Evolutionary conservation across 2,888 invertebrate species (phyloP).

Genomic region (Ichneumon xanthorius): DNA sequence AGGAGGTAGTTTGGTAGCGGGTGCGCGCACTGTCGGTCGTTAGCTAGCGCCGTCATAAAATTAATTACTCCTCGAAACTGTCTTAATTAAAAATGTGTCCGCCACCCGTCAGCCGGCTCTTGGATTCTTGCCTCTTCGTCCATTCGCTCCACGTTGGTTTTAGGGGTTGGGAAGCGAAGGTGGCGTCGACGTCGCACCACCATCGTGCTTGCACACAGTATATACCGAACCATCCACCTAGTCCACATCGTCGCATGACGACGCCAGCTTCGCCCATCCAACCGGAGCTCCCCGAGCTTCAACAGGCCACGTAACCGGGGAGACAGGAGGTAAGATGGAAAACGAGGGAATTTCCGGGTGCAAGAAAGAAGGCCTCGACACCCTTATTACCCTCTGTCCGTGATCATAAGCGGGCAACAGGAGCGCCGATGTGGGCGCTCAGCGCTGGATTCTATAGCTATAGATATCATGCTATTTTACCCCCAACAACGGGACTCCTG

Average conservation of each 20-base stretch:
- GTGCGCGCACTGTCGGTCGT: constrained; percentile 60
- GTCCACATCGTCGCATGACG: constrained; percentile 53
- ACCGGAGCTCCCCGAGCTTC: constrained; percentile 40
- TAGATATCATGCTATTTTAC: background rate
- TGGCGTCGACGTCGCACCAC: constrained; percentile 47
- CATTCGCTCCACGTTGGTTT: constrained; percentile 46
- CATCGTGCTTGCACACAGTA: constrained; percentile 12
- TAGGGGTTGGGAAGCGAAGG: constrained; percentile 30
- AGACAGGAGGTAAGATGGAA: constrained; percentile 31
- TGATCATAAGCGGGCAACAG: constrained; percentile 76
- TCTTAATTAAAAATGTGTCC: constrained; percentile 84
- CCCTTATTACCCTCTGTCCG: constrained; percentile 80
- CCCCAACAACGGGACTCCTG: background rate
- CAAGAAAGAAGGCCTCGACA: constrained; percentile 69
- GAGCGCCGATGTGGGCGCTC: constrained; percentile 36
- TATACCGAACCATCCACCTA: constrained; percentile 31
- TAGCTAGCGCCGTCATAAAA: constrained; percentile 81
- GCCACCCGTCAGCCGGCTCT: constrained; percentile 75
- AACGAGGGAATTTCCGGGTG: background rate
- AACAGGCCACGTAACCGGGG: constrained; percentile 28
- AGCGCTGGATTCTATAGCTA: background rate
- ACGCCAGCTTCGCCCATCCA: constrained; percentile 52
- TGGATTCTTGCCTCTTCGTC: constrained; percentile 67
- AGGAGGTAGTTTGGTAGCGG: constrained; percentile 29
- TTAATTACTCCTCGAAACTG: constrained; percentile 84